phyloP scores from a whole-genome alignment of 2,888 invertebrate genomes.

The Pollenia labialis region DNA sequence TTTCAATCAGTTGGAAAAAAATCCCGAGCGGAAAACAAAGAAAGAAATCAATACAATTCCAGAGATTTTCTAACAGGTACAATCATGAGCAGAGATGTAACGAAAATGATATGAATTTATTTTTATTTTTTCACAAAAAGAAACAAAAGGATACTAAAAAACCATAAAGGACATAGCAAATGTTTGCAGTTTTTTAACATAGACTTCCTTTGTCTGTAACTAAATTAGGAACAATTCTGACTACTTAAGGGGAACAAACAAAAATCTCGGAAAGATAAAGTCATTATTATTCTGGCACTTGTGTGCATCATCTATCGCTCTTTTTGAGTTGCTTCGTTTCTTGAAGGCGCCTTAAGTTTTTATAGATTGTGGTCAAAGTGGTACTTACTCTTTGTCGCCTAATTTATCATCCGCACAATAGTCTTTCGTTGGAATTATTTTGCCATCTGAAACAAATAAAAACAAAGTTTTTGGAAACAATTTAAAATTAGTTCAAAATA shows the following conservation, averaged over 20 bases:
- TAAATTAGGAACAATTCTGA: constrained; percentile 30
- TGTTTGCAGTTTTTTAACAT: constrained; percentile 57
- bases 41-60: constrained; percentile 34
- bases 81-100: constrained; percentile 35
- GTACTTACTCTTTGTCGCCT: constrained; percentile 70
- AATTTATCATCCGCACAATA: constrained; percentile 63
- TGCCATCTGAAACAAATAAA: constrained; percentile 57
- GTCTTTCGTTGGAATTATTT: constrained; percentile 55
- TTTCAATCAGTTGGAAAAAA: constrained; percentile 15
- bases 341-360: constrained; percentile 57
- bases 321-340: constrained; percentile 4
- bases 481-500: neutral
- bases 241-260: constrained; percentile 29
- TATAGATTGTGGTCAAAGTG: constrained; percentile 59
- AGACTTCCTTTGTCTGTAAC: constrained; percentile 30
- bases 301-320: neutral
- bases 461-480: constrained; percentile 1
- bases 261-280: constrained; percentile 68
- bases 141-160: constrained; percentile 17
- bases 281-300: constrained; percentile 67
- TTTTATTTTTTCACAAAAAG: constrained; percentile 30
- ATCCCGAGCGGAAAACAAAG: neutral
- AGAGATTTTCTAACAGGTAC: constrained; percentile 59
- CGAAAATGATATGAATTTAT: constrained; percentile 56
- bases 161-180: constrained; percentile 27